Conservation (phyloP, 92 coral and sea anemone species). For the Porites lobata region DNA sequence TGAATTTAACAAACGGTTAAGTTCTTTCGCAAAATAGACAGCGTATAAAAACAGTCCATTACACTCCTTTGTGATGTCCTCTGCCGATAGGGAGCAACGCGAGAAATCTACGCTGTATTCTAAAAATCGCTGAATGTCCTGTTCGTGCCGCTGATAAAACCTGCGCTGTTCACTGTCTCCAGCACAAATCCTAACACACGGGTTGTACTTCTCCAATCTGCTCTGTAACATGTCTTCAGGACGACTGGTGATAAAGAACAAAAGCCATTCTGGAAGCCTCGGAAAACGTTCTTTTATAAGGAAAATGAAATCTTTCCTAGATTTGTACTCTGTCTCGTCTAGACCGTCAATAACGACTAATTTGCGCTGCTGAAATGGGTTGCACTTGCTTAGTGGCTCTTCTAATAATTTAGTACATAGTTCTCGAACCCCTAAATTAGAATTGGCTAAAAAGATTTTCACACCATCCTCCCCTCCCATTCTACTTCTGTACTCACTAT, state of each 20-base stretch:
- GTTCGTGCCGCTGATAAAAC: too few relatives aligned
- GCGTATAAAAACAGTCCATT: too few relatives aligned
- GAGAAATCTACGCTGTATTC: background rate
- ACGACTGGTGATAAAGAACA: slow-evolving; percentile 68
- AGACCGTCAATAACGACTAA: too few relatives aligned
- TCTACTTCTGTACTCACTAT: slow-evolving; percentile 8
- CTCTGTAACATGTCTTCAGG: too few relatives aligned
- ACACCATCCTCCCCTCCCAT: slow-evolving; percentile 37
- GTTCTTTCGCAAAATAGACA: background rate
- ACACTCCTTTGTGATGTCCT: background rate
- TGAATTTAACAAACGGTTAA: too few relatives aligned
- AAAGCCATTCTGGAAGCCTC: slow-evolving; percentile 59
- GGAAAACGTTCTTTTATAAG: slow-evolving; percentile 49
- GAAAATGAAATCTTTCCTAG: background rate
- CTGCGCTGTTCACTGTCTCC: too few relatives aligned
- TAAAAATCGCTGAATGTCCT: too few relatives aligned
- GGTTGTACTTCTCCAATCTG: too few relatives aligned
- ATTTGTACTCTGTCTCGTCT: too few relatives aligned
- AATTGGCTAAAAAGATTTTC: slow-evolving; percentile 29
- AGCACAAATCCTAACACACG: too few relatives aligned
- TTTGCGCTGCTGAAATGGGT: too few relatives aligned
- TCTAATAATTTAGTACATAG: slow-evolving; percentile 57
- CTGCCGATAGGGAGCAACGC: background rate
- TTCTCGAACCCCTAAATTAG: slow-evolving; percentile 44
- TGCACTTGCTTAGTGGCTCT: too few relatives aligned